Evolutionary conservation across 2,113 vertebrate species (phyloP).

Genomic region (Mionectes macconnelli): DNA sequence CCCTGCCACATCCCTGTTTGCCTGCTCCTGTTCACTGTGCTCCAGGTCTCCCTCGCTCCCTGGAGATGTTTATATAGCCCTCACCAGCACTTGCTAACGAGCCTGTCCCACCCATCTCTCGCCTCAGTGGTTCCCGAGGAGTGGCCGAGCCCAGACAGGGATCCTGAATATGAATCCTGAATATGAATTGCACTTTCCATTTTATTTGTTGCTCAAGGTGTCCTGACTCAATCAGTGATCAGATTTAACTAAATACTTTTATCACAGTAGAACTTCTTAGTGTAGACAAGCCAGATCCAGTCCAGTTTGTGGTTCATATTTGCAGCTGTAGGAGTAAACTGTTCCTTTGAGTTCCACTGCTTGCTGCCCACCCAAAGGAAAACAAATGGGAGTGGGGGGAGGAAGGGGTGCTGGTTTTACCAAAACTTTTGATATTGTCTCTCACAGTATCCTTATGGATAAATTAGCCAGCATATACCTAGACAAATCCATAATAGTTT

Average conservation of each 20-base stretch:
- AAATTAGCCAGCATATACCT: neutral
- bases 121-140: no score
- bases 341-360: neutral
- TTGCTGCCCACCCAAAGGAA: neutral
- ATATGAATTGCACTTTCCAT: rapidly evolving
- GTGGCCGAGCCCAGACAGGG: no score
- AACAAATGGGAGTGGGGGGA: neutral
- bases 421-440: neutral
- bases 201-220: neutral
- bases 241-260: neutral
- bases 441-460: neutral
- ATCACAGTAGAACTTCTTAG: neutral
- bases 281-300: neutral
- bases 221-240: neutral
- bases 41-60: no score
- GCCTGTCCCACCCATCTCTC: no score
- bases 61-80: no score
- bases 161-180: no score
- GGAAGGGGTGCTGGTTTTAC: neutral
- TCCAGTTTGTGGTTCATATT: neutral
- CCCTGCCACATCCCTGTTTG: no score
- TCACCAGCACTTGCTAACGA: no score
- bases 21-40: no score
- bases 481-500: neutral
- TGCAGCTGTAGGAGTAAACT: neutral